Percentiles rank a stretch among this genome's conserved stretches.
Evolutionary conservation across 2,113 vertebrate genomes (phyloP).

Genomic region (Halcyon malimbica): DNA sequence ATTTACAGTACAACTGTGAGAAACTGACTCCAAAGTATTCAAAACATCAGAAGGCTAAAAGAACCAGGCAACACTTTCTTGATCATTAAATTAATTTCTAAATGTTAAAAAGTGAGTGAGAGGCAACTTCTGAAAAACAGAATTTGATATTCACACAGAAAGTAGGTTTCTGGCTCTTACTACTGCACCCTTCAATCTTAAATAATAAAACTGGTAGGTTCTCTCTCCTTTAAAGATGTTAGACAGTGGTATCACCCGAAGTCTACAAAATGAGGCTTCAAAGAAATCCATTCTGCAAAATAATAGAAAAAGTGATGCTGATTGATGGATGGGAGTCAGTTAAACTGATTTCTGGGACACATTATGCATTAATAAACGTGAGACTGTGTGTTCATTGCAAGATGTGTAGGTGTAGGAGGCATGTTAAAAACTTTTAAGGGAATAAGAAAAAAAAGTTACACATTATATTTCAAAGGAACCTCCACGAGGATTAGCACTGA

Average conservation of each 20-base stretch:
- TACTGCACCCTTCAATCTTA: not conserved
- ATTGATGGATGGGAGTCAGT: constrained; percentile 34
- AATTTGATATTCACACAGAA: not conserved
- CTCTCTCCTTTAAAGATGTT: not conserved
- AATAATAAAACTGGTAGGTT: not conserved
- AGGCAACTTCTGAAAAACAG: not conserved
- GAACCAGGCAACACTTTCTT: too few relatives aligned
- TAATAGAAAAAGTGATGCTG: not conserved
- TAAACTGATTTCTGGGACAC: constrained; percentile 51
- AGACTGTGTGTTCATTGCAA: constrained; percentile 33
- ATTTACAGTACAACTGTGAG: too few relatives aligned
- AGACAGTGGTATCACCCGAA: not conserved
- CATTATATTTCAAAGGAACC: not conserved
- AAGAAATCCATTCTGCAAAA: not conserved
- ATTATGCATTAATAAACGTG: constrained; percentile 47
- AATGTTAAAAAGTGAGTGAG: not conserved
- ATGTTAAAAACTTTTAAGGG: not conserved
- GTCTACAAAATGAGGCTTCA: not conserved
- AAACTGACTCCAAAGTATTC: too few relatives aligned
- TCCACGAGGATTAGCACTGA: not conserved
- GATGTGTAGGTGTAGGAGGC: not conserved
- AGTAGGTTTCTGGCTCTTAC: not conserved
- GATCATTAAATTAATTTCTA: not conserved
- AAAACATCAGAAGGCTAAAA: too few relatives aligned
- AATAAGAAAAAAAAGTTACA: not conserved